Base-by-base conservation (phyloP, 2,113 vertebrate genomes). In the Sigmodon hispidus region DNA sequence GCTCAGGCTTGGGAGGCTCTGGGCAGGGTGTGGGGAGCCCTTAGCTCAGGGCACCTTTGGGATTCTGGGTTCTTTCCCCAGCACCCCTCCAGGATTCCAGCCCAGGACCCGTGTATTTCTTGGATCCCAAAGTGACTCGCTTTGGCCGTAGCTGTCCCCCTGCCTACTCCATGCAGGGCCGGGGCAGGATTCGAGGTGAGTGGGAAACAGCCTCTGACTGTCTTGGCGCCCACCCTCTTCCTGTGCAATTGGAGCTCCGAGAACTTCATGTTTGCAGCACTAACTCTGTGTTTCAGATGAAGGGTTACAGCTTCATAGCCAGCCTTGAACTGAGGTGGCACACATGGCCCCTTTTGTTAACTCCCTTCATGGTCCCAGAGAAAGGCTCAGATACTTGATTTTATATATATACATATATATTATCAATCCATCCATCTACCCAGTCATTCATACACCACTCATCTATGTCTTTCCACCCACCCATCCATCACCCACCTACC, bases 21-120 rank as follows among this genome's bases (percentile, higher is more conserved):
- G 29, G 70, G 70, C 70, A 1, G 4, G 43, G 57, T 22, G 12
- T n/a, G 34, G 31, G 70, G 40, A 61, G 19, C 12, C 26, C n/a
- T 10, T 10, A 34, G 79, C 0, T 26, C 15, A 31, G 73, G 45
- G 26, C 1, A 4, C 65, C 21, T 59, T 65, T 24, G 24, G 48
- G 72, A 69, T 50, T 36, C 34, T 1, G 61, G 50, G 29, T 67
- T 69, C 45, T 96, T 45, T 80, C 50, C 21, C 4, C 89, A 99
- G 99, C 98, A 91, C 95, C 98, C 50, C 98, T 97, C 19, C 98
- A 98, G 48, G 98, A 99, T 86, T 97, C 98, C 90, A 99, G 99
- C 91, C 99, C 99, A 0, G 99, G 99, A 45, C 99, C 99, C 0
- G 96, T 98, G 93, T 99, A 99, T 97, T 98, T 98, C 45, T 91